Evolutionary conservation across 2,113 vertebrate genomes (phyloP).

Genomic region (Corythornis cristatus): DNA sequence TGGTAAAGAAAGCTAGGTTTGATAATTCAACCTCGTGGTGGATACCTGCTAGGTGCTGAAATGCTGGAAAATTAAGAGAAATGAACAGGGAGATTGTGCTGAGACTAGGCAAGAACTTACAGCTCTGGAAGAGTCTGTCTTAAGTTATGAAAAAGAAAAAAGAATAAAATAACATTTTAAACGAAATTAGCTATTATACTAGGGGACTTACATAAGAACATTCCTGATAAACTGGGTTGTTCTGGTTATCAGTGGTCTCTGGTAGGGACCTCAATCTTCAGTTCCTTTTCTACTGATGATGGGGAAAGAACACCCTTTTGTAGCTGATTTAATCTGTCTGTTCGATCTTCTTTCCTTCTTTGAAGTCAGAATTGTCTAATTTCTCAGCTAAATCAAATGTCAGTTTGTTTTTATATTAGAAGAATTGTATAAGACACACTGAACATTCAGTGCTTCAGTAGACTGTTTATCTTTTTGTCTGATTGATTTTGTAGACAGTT

Average conservation of each 20-base stretch:
- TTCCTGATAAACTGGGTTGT: not conserved
- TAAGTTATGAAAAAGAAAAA: not conserved
- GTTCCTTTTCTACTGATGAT: not conserved
- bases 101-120: not conserved
- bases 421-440: not conserved
- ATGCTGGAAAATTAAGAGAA: not conserved
- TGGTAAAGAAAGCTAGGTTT: not conserved
- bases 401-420: slow-evolving; percentile 6
- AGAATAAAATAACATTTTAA: not conserved
- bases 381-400: slow-evolving; percentile 48
- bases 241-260: not conserved
- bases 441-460: not conserved
- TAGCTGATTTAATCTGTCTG: slow-evolving; percentile 22
- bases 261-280: not conserved
- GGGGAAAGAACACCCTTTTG: not conserved
- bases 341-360: not conserved
- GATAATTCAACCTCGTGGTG: not conserved
- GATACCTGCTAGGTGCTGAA: not conserved
- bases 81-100: not conserved
- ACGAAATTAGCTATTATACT: not conserved
- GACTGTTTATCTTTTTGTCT: slow-evolving; percentile 35
- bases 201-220: not conserved
- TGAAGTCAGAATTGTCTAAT: slow-evolving; percentile 52
- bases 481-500: slow-evolving; percentile 46
- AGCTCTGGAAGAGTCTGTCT: not conserved